Evolutionary conservation across 2,888 invertebrate species (phyloP).

Genomic region (Dynastes maya): DNA sequence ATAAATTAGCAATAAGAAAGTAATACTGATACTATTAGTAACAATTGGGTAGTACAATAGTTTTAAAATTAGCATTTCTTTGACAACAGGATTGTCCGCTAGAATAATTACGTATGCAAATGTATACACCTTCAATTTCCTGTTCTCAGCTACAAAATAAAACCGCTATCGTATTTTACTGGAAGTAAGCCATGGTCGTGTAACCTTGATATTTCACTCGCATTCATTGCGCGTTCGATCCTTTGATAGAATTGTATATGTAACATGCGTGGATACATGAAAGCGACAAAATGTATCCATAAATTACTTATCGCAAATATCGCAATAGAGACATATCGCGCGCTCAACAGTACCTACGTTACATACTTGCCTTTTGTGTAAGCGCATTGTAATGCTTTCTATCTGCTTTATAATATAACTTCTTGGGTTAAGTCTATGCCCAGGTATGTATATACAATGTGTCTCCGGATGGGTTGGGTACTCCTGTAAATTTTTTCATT

Average conservation of each 20-base stretch:
- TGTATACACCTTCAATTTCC: slow-evolving; percentile 49
- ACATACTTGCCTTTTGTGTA: not conserved
- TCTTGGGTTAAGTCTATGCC: not conserved
- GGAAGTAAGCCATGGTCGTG: slow-evolving; percentile 48
- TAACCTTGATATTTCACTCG: slow-evolving; percentile 51
- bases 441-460: not conserved
- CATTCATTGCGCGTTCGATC: slow-evolving; percentile 11
- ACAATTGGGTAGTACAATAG: too few relatives aligned
- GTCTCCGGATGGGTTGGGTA: too few relatives aligned
- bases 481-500: too few relatives aligned
- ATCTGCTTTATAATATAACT: not conserved
- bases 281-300: slow-evolving; percentile 44
- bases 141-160: slow-evolving; percentile 4
- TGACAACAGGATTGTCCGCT: not conserved
- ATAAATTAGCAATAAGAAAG: too few relatives aligned
- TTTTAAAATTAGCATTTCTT: not conserved
- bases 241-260: slow-evolving; percentile 27
- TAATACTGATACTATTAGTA: too few relatives aligned
- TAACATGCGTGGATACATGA: not conserved
- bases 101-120: slow-evolving; percentile 24
- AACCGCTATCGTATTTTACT: slow-evolving; percentile 32
- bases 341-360: not conserved
- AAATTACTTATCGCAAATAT: not conserved
- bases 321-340: too few relatives aligned
- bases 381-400: too few relatives aligned